Percentiles rank a stretch among this genome's conserved stretches.
Conservation (phyloP, 1,140 invertebrate species). For the Hypothenemus hampei region DNA sequence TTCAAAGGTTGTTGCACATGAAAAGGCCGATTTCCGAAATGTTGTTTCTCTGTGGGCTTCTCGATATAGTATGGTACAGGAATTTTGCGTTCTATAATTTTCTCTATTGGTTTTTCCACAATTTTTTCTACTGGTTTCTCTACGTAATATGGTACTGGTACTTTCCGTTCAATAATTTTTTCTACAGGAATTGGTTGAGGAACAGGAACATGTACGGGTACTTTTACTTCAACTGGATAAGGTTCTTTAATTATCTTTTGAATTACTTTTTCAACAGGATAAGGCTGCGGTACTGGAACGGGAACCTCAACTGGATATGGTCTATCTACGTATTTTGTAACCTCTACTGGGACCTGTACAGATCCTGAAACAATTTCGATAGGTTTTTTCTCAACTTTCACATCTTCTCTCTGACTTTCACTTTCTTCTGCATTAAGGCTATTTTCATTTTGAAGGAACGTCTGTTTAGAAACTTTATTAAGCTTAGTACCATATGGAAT, state of each 20-base stretch:
- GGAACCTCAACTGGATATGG: conserved; percentile 53
- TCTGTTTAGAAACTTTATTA: too few relatives aligned
- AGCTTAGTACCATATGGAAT: too few relatives aligned
- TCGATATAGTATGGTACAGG: conserved; percentile 42
- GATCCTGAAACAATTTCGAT: conserved; percentile 38
- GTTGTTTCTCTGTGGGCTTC: background rate
- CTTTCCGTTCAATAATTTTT: conserved; percentile 9
- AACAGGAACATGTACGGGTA: conserved; percentile 34
- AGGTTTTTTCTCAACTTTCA: conserved; percentile 33
- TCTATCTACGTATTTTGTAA: conserved; percentile 54
- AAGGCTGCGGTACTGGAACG: conserved; percentile 49
- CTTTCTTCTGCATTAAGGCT: too few relatives aligned
- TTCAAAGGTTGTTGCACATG: conserved; percentile 24
- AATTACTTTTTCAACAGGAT: conserved; percentile 52
- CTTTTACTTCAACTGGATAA: conserved; percentile 35
- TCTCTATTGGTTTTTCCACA: conserved; percentile 41
- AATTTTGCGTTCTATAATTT: conserved; percentile 14
- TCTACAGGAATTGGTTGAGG: conserved; percentile 31
- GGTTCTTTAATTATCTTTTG: conserved; percentile 49
- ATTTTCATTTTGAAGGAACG: too few relatives aligned
- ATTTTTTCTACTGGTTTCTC: conserved; percentile 43
- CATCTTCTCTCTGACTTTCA: background rate
- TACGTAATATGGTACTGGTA: conserved; percentile 39
- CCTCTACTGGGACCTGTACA: conserved; percentile 42
- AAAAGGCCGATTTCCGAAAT: background rate